These are phyloP conservation scores for Oscheius sp. DNA, from an alignment of 1,140 invertebrate genomes.

Conservation along the genomic window DNA sequence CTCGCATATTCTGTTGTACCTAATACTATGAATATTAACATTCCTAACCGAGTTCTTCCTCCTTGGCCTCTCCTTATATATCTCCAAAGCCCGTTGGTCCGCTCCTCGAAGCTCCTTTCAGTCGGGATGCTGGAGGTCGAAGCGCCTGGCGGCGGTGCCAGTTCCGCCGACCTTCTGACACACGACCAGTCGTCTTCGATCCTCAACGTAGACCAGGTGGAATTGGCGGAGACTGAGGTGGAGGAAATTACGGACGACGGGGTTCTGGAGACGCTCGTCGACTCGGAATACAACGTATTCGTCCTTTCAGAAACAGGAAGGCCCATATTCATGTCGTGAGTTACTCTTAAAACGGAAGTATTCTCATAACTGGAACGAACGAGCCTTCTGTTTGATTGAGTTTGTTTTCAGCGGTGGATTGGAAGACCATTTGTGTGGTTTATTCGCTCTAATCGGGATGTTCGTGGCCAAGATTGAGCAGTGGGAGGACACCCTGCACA, in stretches of 20 bases:
- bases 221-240: slow-evolving; percentile 14
- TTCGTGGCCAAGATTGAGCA: slow-evolving; percentile 21
- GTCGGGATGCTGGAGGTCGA: slow-evolving; percentile 1
- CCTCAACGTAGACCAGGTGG: background rate
- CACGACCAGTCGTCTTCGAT: background rate
- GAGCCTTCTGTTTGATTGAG: background rate
- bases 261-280: slow-evolving; percentile 19
- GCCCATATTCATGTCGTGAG: slow-evolving; percentile 36
- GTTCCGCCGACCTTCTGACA: background rate
- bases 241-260: slow-evolving; percentile 5
- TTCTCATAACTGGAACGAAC: background rate
- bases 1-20: no score
- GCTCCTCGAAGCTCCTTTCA: background rate
- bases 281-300: slow-evolving; percentile 25
- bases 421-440: slow-evolving; percentile 27
- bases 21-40: no score
- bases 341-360: background rate
- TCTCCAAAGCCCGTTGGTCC: no score
- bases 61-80: no score
- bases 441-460: slow-evolving; percentile 33
- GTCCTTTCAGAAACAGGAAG: slow-evolving; percentile 30
- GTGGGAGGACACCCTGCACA: slow-evolving; percentile 26
- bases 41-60: no score
- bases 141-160: slow-evolving; percentile 8
- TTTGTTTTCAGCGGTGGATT: slow-evolving; percentile 8